Conservation (phyloP, 2,888 invertebrate species). For the Aelia acuminata region DNA sequence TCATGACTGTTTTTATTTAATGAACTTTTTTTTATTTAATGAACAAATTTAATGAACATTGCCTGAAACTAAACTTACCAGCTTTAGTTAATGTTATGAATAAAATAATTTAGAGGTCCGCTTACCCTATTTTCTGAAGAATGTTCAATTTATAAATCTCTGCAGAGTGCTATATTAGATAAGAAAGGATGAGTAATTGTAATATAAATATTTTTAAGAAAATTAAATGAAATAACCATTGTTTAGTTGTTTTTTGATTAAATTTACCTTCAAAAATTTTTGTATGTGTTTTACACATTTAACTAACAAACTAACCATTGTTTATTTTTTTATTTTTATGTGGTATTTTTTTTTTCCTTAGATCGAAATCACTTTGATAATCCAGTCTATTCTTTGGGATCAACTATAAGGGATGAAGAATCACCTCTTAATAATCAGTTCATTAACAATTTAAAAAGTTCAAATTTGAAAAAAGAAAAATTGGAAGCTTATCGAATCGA, state of each 20-base stretch:
- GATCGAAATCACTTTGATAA: conserved; percentile 93
- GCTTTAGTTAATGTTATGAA: not conserved
- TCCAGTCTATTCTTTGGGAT: conserved; percentile 83
- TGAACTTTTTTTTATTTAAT: no score
- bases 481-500: conserved; percentile 70
- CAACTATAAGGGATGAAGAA: conserved; percentile 68
- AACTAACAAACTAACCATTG: not conserved
- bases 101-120: not conserved
- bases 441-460: conserved; percentile 76
- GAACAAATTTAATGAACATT: not conserved
- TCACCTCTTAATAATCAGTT: conserved; percentile 72
- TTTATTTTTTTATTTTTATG: conserved; percentile 29
- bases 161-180: conserved; percentile 14
- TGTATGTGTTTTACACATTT: no score
- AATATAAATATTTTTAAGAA: not conserved
- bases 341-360: conserved; percentile 67
- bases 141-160: not conserved
- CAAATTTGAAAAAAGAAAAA: conserved; percentile 73
- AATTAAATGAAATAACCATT: not conserved
- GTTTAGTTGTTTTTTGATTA: conserved; percentile 11
- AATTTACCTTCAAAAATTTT: no score
- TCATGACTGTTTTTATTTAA: no score
- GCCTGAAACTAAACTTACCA: not conserved
- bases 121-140: not conserved
- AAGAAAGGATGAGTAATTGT: conserved; percentile 29